phyloP scores from a whole-genome alignment of 2,888 invertebrate genomes.

The Ichneumon xanthorius region DNA sequence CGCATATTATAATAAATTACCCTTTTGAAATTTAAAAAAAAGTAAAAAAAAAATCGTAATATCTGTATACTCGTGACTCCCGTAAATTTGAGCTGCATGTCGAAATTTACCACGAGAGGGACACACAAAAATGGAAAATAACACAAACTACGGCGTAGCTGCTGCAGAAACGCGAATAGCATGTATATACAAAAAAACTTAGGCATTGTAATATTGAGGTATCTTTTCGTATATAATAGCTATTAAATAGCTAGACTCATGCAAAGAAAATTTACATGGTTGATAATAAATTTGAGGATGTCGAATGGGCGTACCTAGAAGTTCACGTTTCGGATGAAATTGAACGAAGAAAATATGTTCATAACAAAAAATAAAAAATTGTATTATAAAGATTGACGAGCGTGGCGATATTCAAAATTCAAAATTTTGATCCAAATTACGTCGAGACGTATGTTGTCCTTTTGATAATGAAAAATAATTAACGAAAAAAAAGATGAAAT shows the following conservation, averaged over 20 bases:
- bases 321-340: slow-evolving; percentile 77
- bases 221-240: slow-evolving; percentile 74
- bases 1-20: slow-evolving; percentile 59
- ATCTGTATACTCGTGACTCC: slow-evolving; percentile 53
- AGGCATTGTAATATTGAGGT: slow-evolving; percentile 72
- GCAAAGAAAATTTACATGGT: slow-evolving; percentile 83
- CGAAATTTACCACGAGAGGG: slow-evolving; percentile 43
- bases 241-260: slow-evolving; percentile 82
- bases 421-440: slow-evolving; percentile 81
- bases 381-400: slow-evolving; percentile 62
- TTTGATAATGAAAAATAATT: slow-evolving; percentile 77
- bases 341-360: slow-evolving; percentile 73
- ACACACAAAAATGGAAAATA: slow-evolving; percentile 27
- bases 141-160: slow-evolving; percentile 53
- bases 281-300: slow-evolving; percentile 72
- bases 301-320: slow-evolving; percentile 67
- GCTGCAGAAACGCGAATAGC: slow-evolving; percentile 38
- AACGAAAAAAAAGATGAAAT: slow-evolving; percentile 75
- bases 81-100: slow-evolving; percentile 63
- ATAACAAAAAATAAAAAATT: slow-evolving; percentile 69
- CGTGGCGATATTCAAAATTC: slow-evolving; percentile 82
- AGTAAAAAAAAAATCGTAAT: slow-evolving; percentile 43
- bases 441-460: slow-evolving; percentile 78
- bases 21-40: slow-evolving; percentile 38
- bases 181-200: slow-evolving; percentile 63